Percentiles rank a stretch among this genome's conserved stretches.
phyloP scores from a whole-genome alignment of 2,113 vertebrate genomes.

The Gobio gobio region DNA sequence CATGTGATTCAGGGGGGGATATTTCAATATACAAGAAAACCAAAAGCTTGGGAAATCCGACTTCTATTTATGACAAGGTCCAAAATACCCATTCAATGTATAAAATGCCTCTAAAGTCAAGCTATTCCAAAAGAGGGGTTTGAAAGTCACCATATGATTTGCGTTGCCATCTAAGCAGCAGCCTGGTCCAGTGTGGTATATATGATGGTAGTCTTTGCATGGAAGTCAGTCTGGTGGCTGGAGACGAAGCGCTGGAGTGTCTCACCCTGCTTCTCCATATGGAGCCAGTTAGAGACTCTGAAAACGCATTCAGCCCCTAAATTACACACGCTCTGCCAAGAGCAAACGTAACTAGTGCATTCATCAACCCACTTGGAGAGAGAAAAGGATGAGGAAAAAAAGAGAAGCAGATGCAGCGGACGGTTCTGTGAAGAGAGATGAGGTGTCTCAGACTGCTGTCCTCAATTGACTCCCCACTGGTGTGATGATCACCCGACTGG shows the following conservation, averaged over 20 bases:
- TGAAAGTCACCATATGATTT: not conserved
- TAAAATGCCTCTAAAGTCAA: not conserved
- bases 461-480: slow-evolving; percentile 47
- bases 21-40: too few relatives aligned
- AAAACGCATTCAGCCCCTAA: slow-evolving; percentile 35
- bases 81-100: too few relatives aligned
- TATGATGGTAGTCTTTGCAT: not conserved
- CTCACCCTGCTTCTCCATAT: slow-evolving; percentile 11
- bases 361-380: slow-evolving; percentile 53
- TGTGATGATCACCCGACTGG: not conserved
- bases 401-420: slow-evolving; percentile 70
- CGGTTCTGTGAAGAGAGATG: slow-evolving; percentile 29
- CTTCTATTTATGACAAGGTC: too few relatives aligned
- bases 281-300: slow-evolving; percentile 44
- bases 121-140: not conserved
- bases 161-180: not conserved
- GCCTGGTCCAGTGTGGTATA: not conserved
- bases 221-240: slow-evolving; percentile 16
- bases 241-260: not conserved
- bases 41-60: too few relatives aligned
- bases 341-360: slow-evolving; percentile 46
- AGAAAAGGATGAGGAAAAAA: slow-evolving; percentile 50
- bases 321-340: slow-evolving; percentile 22
- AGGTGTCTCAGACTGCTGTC: slow-evolving; percentile 43
- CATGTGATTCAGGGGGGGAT: too few relatives aligned